Base-by-base conservation (phyloP, 2,113 vertebrate species). In the Anhinga anhinga region DNA sequence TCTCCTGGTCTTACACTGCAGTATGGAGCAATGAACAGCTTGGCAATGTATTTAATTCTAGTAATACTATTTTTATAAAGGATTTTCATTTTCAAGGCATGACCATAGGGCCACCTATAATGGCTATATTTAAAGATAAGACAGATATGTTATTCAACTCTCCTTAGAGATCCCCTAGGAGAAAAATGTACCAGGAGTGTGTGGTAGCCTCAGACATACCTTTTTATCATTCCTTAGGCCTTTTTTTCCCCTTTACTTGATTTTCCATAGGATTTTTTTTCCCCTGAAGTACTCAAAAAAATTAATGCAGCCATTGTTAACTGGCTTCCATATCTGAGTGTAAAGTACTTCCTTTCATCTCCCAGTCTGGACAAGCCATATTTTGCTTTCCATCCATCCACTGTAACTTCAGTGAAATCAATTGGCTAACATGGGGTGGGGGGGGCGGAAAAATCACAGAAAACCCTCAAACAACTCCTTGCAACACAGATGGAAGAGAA, bases 21-120 rank as follows among this genome's bases (percentile, higher is more conserved):
- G n/a, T 20, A 70, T n/a, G 32, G 18, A 72, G 40, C 5, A 0
- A 82, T n/a, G 70, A 98, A 93, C 30, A 79, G 63, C 36, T 65
- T 91, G 56, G 67, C 59, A 88, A 49, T 42, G 78, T 92, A 97
- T 77, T 97, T 98, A 97, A 97, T 92, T 95, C 90, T 61, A 90
- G 62, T 53, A 93, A 76, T 27, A 96, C 82, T 71, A 52, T 88
- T 89, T 96, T 96, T 96, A 89, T 72, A 97, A 97, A 96, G 87
- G 47, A 89, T 34, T 90, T 67, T 91, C 34, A 96, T 90, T 94
- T 97, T 88, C 80, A 98, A 95, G 72, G 90, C 81, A 95, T 72
- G 74, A 91, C 85, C 88, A 78, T 91, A 90, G 69, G 88, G 77
- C 83, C 74, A 96, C 65, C 56, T 84, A 25, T 89, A 97, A 25